These are phyloP conservation scores for Sinocyclocheilus grahami DNA, from an alignment of 2,113 vertebrate genomes.

Conservation along the genomic window DNA sequence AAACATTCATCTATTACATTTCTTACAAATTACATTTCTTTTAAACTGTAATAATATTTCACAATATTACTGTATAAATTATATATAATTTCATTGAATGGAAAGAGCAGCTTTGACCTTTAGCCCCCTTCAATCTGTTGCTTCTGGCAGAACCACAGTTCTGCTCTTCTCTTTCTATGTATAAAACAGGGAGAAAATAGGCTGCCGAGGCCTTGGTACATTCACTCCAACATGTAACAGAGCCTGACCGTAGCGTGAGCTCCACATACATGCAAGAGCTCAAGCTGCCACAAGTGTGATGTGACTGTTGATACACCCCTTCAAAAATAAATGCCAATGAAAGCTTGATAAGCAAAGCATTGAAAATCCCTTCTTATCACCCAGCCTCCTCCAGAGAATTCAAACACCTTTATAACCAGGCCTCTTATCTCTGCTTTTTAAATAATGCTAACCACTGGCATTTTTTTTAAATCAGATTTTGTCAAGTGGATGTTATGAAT, in stretches of 20 bases:
- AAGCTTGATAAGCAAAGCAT: slow-evolving; percentile 32
- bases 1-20: no score
- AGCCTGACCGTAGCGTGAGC: slow-evolving; percentile 8
- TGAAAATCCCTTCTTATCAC: slow-evolving; percentile 31
- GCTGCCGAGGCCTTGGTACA: neutral
- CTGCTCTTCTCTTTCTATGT: neutral
- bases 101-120: neutral
- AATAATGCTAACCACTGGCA: slow-evolving; percentile 14
- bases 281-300: neutral
- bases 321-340: neutral
- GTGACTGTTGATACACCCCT: neutral
- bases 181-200: neutral
- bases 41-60: neutral
- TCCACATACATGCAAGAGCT: neutral
- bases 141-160: neutral
- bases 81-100: neutral
- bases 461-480: slow-evolving; percentile 20
- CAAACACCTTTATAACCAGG: slow-evolving; percentile 1
- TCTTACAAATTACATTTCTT: neutral
- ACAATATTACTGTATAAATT: neutral
- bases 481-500: slow-evolving; percentile 12
- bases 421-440: slow-evolving; percentile 17
- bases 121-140: neutral
- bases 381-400: slow-evolving; percentile 14
- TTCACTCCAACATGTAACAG: slow-evolving; percentile 11